Base-by-base conservation (phyloP, 2,113 vertebrate species). In the Todiramphus chloris region DNA sequence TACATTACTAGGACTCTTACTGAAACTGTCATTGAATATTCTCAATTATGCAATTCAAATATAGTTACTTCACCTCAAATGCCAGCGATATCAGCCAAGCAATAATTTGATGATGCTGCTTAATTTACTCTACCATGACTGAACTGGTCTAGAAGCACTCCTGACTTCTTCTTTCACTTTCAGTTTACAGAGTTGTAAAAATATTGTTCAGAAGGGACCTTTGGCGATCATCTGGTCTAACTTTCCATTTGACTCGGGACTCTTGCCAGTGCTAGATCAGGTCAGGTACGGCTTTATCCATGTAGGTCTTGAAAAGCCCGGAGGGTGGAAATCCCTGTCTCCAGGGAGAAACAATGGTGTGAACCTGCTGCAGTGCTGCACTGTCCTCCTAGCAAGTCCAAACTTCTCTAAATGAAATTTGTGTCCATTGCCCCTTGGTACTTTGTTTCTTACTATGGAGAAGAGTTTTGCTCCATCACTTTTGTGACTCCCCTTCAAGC, bases 41-140 rank as follows among this genome's bases (percentile, higher is more conserved):
- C 64, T 69, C 77, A 96, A 91, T 96, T 87, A 93, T 58, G 69
- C 66, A 84, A 69, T 84, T 89, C 3, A 16, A 72, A 85, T 93
- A 59, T 6, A 87, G 77, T 87, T 76, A 79, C 51, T 93, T 92
- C 30, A 72, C 73, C 66, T 89, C 66, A 92, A 94, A 92, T 89
- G 88, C 90, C 92, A 93, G 75, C 0, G 2, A 74, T 75, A 83
- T 55, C n/a, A 86, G 64, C 83, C 83, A 90, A 88, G 58, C 63
- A 90, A 77, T 83, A 88, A 96, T 86, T 95, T 27, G 25, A 83
- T 77, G 87, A 83, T 81, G 43, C 56, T 19, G 8, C 56, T 83
- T 86, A 91, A 92, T 94, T 77, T 44, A 81, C 85, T 94, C 85
- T 48, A 48, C 56, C 39, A 41, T 64, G 48, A 93, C 88, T 83